Evolutionary conservation across 2,797 vertebrate species (phyloP), one percentile per base, ranked within the genome.

Genomic region (Acanthis flammea): DNA sequence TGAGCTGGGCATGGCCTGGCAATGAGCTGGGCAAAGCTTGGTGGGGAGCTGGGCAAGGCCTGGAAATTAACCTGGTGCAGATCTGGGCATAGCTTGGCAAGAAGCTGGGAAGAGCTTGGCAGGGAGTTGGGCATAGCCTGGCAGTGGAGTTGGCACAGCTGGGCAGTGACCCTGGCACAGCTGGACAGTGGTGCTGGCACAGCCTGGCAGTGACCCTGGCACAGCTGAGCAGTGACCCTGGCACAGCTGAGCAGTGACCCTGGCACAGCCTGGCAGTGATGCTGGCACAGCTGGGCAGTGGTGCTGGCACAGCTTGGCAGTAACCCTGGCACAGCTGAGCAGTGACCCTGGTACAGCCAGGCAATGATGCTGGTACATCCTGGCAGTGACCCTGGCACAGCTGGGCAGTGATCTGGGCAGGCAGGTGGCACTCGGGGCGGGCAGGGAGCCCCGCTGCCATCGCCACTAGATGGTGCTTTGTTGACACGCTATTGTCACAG

Each of bases 391-490:
- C 0, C 4, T 51, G 50, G 44, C 19, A 44, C 19, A 44, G 44
- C 19, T 6, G 19, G 44, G 6, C 45, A 35, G 54, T 22, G 23
- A 31, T 23, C 35, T 10, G 2, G 45, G 19, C 4, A 0, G 68
- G 62, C 3, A 0, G 60, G 31, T 5, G 54, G 33, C 5, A 13
- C 19, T 44, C 35, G 5, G 3, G 53, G 18, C 10, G 0, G 67
- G 63, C 3, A 0, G 57, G 41, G 16, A 68, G 55, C 71, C 10
- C 47, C 0, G 9, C 82, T 57, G 81, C 85, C 68, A 61, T 39
- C 62, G 54, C 96, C 96, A 91, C 96, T 96, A 97, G 95, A 83
- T 96, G 96, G 95, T 88, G 96, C 95, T 84, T 96, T 77, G 87
- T 60, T 83, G 94, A 92, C 94, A 53, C 2, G 48, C 19, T 30